Conservation (phyloP, 2,797 vertebrate species). For the Rhynchonycteris naso region DNA sequence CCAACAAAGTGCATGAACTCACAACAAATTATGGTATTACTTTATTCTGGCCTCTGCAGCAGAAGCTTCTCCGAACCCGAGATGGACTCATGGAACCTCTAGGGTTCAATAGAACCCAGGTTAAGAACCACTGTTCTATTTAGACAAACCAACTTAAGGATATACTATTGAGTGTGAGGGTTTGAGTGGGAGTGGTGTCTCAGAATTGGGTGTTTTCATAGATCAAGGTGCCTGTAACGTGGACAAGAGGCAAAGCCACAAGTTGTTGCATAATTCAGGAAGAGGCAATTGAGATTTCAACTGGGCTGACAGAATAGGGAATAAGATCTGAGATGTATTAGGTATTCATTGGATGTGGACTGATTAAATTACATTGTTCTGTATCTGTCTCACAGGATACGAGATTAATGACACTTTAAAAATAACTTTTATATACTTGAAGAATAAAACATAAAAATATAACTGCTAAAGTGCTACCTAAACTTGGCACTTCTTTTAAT, state of each 20-base stretch:
- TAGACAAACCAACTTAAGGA: not conserved
- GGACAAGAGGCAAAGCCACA: not conserved
- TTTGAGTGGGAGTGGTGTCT: not conserved
- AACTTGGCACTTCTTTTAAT: conserved; percentile 1
- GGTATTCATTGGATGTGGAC: not conserved
- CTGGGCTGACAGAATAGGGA: not conserved
- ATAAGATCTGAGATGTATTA: not conserved
- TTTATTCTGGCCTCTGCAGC: too few relatives aligned
- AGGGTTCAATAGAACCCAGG: too few relatives aligned
- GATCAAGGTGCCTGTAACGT: not conserved
- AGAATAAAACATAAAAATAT: not conserved
- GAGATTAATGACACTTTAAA: not conserved
- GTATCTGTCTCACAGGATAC: not conserved
- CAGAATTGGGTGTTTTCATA: not conserved
- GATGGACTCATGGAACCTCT: too few relatives aligned
- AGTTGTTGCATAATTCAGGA: not conserved
- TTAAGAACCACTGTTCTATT: not conserved
- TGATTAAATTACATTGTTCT: not conserved
- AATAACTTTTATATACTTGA: not conserved
- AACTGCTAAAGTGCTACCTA: not conserved
- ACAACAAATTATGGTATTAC: too few relatives aligned
- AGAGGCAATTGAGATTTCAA: not conserved
- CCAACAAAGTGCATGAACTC: too few relatives aligned
- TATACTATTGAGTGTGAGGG: not conserved
- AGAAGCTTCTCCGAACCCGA: too few relatives aligned